Conservation (phyloP, 2,888 invertebrate species). For the Lapara coniferarum region DNA sequence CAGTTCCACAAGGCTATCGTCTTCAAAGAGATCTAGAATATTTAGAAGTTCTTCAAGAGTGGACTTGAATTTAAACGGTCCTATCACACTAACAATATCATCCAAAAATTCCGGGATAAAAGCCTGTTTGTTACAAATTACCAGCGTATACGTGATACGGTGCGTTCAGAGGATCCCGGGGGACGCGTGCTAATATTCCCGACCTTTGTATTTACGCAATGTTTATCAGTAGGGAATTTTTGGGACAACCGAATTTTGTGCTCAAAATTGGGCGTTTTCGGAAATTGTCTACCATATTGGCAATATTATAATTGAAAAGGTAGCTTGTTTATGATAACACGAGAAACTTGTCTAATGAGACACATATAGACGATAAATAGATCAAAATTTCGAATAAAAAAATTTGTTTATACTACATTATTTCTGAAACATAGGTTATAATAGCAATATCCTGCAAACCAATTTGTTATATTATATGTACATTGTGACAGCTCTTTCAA, state of each 20-base stretch:
- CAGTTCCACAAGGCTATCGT: too few relatives aligned
- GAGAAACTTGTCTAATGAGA: too few relatives aligned
- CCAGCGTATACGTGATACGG: slow-evolving; percentile 8
- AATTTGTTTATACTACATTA: too few relatives aligned
- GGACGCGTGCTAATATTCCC: slow-evolving; percentile 7
- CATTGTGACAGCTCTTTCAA: too few relatives aligned
- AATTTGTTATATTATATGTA: too few relatives aligned
- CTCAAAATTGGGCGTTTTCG: neutral
- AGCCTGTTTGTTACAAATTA: slow-evolving; percentile 13
- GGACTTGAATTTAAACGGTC: neutral
- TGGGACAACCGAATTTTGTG: slow-evolving; percentile 1
- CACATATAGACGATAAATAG: too few relatives aligned
- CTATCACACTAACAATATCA: neutral
- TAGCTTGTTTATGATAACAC: too few relatives aligned
- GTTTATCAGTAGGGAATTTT: neutral
- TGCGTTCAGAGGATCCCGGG: neutral
- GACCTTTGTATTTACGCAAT: slow-evolving; percentile 22
- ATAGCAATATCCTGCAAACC: too few relatives aligned
- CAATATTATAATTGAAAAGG: too few relatives aligned
- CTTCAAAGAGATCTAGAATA: too few relatives aligned
- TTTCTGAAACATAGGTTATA: too few relatives aligned
- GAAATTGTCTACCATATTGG: neutral
- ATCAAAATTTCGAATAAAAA: too few relatives aligned
- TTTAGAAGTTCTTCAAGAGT: neutral
- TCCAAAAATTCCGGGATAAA: slow-evolving; percentile 1